Conservation (phyloP, 1,140 invertebrate species). For the Ptiloglossa arizonensis region DNA sequence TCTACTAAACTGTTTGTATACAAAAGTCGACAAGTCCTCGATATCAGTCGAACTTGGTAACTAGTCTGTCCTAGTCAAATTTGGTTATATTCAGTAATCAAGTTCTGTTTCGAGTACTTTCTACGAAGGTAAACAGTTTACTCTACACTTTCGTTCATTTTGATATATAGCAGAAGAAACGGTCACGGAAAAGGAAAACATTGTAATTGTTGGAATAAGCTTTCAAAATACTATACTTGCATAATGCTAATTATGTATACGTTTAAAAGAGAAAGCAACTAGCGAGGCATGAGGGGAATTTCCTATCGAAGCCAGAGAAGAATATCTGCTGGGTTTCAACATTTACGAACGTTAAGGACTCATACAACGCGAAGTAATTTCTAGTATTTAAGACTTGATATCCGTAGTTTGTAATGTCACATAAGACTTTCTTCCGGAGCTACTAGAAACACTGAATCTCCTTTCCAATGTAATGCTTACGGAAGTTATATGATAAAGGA, state of each 20-base stretch:
- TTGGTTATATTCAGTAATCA: too few relatives aligned
- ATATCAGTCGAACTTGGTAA: too few relatives aligned
- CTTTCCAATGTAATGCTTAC: neutral
- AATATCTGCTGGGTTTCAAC: neutral
- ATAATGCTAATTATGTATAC: constrained; percentile 9
- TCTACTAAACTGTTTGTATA: too few relatives aligned
- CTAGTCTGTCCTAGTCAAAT: too few relatives aligned
- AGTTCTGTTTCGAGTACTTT: too few relatives aligned
- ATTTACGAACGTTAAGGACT: neutral
- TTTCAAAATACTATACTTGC: constrained; percentile 23
- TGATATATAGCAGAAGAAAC: neutral
- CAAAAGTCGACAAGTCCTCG: too few relatives aligned
- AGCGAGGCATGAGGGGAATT: constrained; percentile 32
- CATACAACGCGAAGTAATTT: neutral
- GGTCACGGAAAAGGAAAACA: constrained; percentile 5
- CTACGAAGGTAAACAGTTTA: too few relatives aligned
- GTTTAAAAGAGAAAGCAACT: neutral
- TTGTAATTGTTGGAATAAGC: constrained; percentile 25
- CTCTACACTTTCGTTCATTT: too few relatives aligned
- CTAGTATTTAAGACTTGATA: constrained; percentile 13
- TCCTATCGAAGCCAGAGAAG: neutral
- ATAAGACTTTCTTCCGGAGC: constrained; percentile 18
- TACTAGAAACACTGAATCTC: neutral
- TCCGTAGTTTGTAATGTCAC: constrained; percentile 21
- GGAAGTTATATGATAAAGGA: neutral